phyloP scores from a whole-genome alignment of 2,888 invertebrate genomes.

The Ariolimax columbianus region DNA sequence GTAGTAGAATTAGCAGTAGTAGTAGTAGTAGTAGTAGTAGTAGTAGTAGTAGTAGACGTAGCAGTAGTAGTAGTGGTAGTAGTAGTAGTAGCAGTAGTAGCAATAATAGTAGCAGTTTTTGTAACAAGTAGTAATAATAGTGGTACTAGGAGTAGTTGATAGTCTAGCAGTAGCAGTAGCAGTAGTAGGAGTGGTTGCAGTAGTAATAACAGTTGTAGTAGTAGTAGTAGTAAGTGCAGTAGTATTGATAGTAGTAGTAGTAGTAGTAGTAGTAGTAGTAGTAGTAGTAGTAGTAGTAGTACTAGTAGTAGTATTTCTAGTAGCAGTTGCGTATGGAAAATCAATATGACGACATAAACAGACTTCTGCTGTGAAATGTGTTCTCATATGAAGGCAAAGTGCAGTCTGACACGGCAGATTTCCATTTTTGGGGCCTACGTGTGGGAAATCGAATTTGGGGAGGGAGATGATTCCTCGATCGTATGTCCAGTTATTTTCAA shows the following conservation, averaged over 20 bases:
- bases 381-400: too few relatives aligned
- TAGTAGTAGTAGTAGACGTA: too few relatives aligned
- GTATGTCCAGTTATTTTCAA: too few relatives aligned
- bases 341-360: too few relatives aligned
- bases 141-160: constrained; percentile 3
- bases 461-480: too few relatives aligned
- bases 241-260: constrained; percentile 29
- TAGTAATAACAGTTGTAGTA: constrained; percentile 33
- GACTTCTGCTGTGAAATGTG: too few relatives aligned
- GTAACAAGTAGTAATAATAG: constrained; percentile 12
- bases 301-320: background rate
- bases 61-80: constrained; percentile 26
- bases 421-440: too few relatives aligned
- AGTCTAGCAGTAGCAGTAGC: background rate
- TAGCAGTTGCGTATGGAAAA: background rate
- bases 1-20: background rate
- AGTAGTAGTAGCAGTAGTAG: constrained; percentile 31
- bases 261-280: constrained; percentile 11
- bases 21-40: background rate
- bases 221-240: constrained; percentile 30
- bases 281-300: background rate
- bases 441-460: too few relatives aligned
- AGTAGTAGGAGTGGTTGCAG: constrained; percentile 22
- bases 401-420: too few relatives aligned
- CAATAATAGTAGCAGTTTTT: constrained; percentile 15